These are phyloP conservation scores for Ptyas mucosa DNA, from an alignment of 2,113 vertebrate species.

Conservation along the genomic window DNA sequence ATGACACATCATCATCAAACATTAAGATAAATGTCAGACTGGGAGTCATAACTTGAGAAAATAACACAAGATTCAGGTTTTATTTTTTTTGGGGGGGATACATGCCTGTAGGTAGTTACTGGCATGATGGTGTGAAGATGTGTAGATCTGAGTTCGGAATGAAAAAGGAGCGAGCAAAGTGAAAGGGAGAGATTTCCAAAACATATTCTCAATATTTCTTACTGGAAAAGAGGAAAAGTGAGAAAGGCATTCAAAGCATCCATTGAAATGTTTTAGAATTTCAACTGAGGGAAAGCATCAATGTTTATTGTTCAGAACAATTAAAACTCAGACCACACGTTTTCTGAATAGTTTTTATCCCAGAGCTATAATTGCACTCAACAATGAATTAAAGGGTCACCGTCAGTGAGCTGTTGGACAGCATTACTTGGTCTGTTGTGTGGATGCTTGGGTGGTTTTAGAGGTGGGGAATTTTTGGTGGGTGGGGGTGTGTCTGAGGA, in stretches of 20 bases:
- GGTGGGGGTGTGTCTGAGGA: too few relatives aligned
- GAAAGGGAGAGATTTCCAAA: neutral
- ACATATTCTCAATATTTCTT: neutral
- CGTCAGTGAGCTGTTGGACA: too few relatives aligned
- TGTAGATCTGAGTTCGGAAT: neutral
- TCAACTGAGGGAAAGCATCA: conserved; percentile 13
- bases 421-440: too few relatives aligned
- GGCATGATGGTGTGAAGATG: neutral
- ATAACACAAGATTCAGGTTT: neutral
- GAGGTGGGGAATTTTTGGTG: too few relatives aligned
- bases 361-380: too few relatives aligned
- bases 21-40: neutral
- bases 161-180: neutral
- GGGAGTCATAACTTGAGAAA: neutral
- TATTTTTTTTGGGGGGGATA: neutral
- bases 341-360: too few relatives aligned
- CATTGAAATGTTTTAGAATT: neutral
- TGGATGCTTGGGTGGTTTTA: too few relatives aligned
- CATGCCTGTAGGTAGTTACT: neutral
- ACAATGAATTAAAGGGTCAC: too few relatives aligned
- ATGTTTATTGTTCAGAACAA: conserved; percentile 3
- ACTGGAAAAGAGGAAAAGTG: neutral
- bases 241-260: neutral
- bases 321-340: too few relatives aligned
- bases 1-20: neutral